Evolutionary conservation across 2,113 vertebrate species (phyloP), one percentile per base, ranked within the genome.

Genomic region (Thalassoma bifasciatum): DNA sequence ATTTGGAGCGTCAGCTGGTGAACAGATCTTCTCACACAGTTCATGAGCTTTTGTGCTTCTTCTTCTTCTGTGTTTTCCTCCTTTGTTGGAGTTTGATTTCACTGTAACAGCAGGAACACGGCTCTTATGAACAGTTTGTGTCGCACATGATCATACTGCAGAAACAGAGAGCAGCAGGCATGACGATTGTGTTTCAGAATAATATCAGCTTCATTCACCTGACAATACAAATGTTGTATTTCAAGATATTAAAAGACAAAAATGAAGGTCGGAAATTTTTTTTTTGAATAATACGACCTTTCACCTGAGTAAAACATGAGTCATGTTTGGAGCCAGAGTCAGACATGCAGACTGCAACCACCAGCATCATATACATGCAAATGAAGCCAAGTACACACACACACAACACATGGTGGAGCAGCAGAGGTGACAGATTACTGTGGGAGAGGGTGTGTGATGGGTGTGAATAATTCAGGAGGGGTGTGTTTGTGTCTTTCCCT

Each of bases 381-480:
- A 49, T 44, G 8, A 47, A 19, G 19, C 53, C 22, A 46, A 59
- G 56, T 3, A 36, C 17, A 4, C 17, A 58, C 24, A 62, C 8
- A n/a, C 16, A 51, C 38, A 74, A 21, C 13, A 66, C 58, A 47
- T 34, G 44, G 52, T 62, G 24, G 46, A 5, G 4, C 59, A 47
- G 77, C 66, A 62, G 54, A 82, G 73, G 77, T 70, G 75, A 79
- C 85, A 72, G 80, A 79, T 82, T 54, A 57, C 46, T 54, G 44
- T 23, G 62, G 66, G 68, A 66, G 72, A 56, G 77, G 76, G 77
- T 23, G 77, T 76, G 77, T 23, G 22, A 77, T 67, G 66, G 42
- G 59, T 52, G 52, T 81, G 13, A 86, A 87, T 87, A 76, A 87
- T 85, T 83, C 65, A 85, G 64, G 63, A 72, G 16, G 54, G 0